phyloP scores from a whole-genome alignment of 2,888 invertebrate genomes.

The Mylabris sibirica region DNA sequence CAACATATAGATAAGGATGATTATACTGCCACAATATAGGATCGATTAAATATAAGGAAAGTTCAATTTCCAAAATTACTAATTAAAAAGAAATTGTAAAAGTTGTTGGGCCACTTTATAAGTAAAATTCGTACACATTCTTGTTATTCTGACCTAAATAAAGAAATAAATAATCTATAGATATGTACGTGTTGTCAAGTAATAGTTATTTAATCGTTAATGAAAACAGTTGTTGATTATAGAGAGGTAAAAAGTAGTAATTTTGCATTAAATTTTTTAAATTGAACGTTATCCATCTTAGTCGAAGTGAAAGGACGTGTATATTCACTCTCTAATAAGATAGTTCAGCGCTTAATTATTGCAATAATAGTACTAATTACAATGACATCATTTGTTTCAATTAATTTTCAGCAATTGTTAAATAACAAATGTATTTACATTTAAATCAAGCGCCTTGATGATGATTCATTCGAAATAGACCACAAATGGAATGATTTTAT shows the following conservation, averaged over 20 bases:
- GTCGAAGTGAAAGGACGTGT: neutral
- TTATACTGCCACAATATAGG: too few species aligned
- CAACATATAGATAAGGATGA: too few species aligned
- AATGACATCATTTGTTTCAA: neutral
- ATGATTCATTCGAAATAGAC: too few species aligned
- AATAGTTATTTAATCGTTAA: neutral
- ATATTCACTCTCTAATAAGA: neutral
- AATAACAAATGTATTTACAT: neutral
- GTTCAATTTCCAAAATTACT: neutral
- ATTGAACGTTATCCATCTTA: neutral
- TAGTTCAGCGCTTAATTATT: neutral
- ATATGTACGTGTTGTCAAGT: neutral
- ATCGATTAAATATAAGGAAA: neutral
- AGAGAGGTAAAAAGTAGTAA: neutral
- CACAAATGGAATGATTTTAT: too few species aligned
- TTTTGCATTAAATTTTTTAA: neutral
- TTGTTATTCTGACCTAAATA: neutral
- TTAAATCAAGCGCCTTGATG: too few species aligned
- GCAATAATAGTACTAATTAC: neutral
- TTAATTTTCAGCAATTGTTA: neutral
- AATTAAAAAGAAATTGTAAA: conserved; percentile 8
- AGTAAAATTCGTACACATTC: neutral
- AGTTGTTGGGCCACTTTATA: neutral
- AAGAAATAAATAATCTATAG: neutral
- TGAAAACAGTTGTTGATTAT: neutral